Conservation (phyloP, 2,113 vertebrate genomes). For the Macquaria australasica region DNA sequence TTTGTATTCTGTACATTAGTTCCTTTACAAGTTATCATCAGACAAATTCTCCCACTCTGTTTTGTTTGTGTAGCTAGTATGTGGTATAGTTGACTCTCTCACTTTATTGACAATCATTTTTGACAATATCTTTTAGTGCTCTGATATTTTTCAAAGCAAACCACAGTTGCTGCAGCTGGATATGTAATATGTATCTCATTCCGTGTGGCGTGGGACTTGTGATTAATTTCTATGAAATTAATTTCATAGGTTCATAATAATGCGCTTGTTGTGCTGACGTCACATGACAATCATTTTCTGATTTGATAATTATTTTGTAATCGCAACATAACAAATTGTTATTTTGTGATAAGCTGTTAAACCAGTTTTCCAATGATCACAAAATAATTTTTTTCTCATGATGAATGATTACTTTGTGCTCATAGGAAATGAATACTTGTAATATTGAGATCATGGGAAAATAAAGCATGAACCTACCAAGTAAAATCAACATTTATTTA, state of each 20-base stretch:
- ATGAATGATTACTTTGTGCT: neutral
- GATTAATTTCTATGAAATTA: neutral
- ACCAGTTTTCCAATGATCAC: neutral
- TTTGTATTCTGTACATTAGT: constrained; percentile 5
- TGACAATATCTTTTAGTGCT: neutral
- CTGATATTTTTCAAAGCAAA: neutral
- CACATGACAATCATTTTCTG: neutral
- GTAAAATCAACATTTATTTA: neutral
- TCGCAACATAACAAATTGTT: neutral
- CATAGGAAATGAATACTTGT: neutral
- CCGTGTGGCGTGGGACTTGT: neutral
- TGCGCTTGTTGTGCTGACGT: neutral
- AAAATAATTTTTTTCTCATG: neutral
- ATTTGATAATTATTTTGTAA: neutral
- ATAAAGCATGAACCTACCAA: neutral
- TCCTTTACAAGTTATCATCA: neutral
- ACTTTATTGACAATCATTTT: neutral
- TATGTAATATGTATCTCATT: neutral
- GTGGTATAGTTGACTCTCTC: neutral
- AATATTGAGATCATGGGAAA: neutral
- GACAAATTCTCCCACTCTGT: neutral
- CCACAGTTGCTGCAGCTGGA: neutral
- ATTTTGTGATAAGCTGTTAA: neutral
- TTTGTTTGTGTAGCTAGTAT: neutral
- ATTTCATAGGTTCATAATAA: neutral